Percentiles rank a stretch among this genome's conserved stretches.
These are phyloP conservation scores for Dusona sp. DNA, from an alignment of 2,888 invertebrate genomes.

Conservation along the genomic window DNA sequence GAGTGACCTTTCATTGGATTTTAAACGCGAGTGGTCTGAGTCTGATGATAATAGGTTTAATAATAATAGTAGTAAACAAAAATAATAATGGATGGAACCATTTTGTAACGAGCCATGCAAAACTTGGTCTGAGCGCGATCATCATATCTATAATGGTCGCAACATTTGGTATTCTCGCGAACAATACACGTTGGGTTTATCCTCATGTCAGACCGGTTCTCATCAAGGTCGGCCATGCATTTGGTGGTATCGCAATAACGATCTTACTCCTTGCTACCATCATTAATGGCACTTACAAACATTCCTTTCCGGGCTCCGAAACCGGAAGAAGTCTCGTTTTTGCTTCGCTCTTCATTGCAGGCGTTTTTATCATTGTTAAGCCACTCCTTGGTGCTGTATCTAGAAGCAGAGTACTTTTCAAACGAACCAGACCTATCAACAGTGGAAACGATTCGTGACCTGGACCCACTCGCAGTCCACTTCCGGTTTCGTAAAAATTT, in stretches of 20 bases:
- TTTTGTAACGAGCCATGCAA: slow-evolving; percentile 77
- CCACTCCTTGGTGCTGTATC: slow-evolving; percentile 79
- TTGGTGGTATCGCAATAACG: slow-evolving; percentile 76
- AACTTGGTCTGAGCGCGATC: slow-evolving; percentile 78
- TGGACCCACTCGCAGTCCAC: neutral
- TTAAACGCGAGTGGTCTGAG: slow-evolving; percentile 76
- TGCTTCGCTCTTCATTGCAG: slow-evolving; percentile 78
- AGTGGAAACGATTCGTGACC: slow-evolving; percentile 36
- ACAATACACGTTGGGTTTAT: slow-evolving; percentile 80
- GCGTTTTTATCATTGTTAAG: slow-evolving; percentile 77
- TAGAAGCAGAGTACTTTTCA: slow-evolving; percentile 75
- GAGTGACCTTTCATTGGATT: slow-evolving; percentile 81
- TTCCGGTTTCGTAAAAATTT: neutral
- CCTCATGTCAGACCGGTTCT: slow-evolving; percentile 78
- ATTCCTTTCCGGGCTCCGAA: slow-evolving; percentile 75
- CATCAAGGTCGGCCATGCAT: slow-evolving; percentile 79
- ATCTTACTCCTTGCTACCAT: slow-evolving; percentile 78
- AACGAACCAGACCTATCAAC: slow-evolving; percentile 66
- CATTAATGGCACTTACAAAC: slow-evolving; percentile 79
- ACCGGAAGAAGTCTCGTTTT: slow-evolving; percentile 76
- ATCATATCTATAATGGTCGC: slow-evolving; percentile 74
- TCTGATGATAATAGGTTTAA: slow-evolving; percentile 76
- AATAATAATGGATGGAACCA: slow-evolving; percentile 70
- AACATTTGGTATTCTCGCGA: slow-evolving; percentile 77
- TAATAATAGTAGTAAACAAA: slow-evolving; percentile 78